phyloP scores from a whole-genome alignment of 2,797 vertebrate genomes.

The Aulostomus chinensis region DNA sequence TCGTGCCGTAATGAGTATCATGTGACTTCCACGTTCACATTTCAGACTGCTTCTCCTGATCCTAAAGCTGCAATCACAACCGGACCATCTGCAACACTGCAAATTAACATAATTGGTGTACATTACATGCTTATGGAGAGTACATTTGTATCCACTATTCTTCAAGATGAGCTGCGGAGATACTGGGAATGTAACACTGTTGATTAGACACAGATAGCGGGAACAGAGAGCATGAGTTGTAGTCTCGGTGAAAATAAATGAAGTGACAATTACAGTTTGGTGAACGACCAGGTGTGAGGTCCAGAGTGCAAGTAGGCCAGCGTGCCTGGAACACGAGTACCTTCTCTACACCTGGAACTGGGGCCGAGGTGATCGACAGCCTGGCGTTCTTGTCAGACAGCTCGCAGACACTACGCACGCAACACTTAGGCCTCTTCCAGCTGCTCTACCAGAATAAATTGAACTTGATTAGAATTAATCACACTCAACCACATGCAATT shows the following conservation, averaged over 20 bases:
- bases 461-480: slow-evolving; percentile 85
- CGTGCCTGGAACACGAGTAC: slow-evolving; percentile 72
- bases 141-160: slow-evolving; percentile 74
- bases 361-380: slow-evolving; percentile 71
- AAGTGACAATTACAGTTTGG: slow-evolving; percentile 69
- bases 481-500: slow-evolving; percentile 73
- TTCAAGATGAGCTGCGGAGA: slow-evolving; percentile 67
- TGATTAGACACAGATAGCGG: slow-evolving; percentile 64
- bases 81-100: slow-evolving; percentile 80
- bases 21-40: slow-evolving; percentile 68
- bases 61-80: slow-evolving; percentile 83
- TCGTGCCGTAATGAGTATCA: slow-evolving; percentile 78
- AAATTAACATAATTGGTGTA: slow-evolving; percentile 86
- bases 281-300: slow-evolving; percentile 78
- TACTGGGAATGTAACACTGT: slow-evolving; percentile 53
- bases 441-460: slow-evolving; percentile 82
- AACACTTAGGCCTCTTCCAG: slow-evolving; percentile 76
- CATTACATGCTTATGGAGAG: slow-evolving; percentile 81
- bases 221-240: slow-evolving; percentile 49
- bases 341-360: slow-evolving; percentile 79
- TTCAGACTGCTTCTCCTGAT: slow-evolving; percentile 70
- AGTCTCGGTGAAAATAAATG: slow-evolving; percentile 63
- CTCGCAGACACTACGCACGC: slow-evolving; percentile 59
- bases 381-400: slow-evolving; percentile 68
- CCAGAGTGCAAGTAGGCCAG: slow-evolving; percentile 75